Percentiles rank a stretch among this genome's conserved stretches.
Conservation (phyloP, 1,140 invertebrate genomes). For the Bombyx mandarina region DNA sequence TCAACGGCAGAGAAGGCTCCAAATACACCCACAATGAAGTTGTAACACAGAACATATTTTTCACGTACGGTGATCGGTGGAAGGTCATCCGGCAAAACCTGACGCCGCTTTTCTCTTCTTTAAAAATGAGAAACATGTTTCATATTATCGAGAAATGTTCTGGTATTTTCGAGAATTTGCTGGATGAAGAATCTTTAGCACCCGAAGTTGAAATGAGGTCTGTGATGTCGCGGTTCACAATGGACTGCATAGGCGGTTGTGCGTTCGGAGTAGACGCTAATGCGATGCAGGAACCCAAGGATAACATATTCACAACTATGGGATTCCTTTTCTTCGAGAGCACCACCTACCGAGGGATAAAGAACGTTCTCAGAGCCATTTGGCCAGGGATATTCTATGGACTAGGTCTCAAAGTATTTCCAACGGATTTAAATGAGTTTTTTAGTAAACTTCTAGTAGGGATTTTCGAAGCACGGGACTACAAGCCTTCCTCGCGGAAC, state of each 20-base stretch:
- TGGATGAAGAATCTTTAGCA: slow-evolving; percentile 16
- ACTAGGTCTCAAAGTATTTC: slow-evolving; percentile 24
- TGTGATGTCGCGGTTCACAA: slow-evolving; percentile 64
- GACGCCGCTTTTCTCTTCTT: slow-evolving; percentile 72
- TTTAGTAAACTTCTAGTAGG: slow-evolving; percentile 2
- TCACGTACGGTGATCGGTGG: slow-evolving; percentile 49
- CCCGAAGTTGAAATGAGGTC: slow-evolving; percentile 46
- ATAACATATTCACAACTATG: slow-evolving; percentile 66
- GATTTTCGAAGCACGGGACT: slow-evolving; percentile 8
- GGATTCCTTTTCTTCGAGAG: slow-evolving; percentile 37
- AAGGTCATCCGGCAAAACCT: slow-evolving; percentile 69
- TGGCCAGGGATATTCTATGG: slow-evolving; percentile 30
- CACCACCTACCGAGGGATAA: slow-evolving; percentile 6
- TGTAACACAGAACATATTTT: slow-evolving; percentile 10
- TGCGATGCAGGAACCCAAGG: slow-evolving; percentile 36
- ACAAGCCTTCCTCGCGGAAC: slow-evolving; percentile 14
- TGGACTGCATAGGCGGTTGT: slow-evolving; percentile 72
- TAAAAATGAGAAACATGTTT: slow-evolving; percentile 73
- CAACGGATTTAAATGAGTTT: neutral
- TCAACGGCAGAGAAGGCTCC: slow-evolving; percentile 10
- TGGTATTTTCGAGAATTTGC: slow-evolving; percentile 33
- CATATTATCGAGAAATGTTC: slow-evolving; percentile 48
- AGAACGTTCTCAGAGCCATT: slow-evolving; percentile 10
- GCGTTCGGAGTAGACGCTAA: slow-evolving; percentile 73
- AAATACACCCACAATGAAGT: slow-evolving; percentile 6